Percentiles rank a stretch among this genome's conserved stretches.
Evolutionary conservation across 2,888 invertebrate genomes (phyloP).

Genomic region (Scaptomyza polygonia): DNA sequence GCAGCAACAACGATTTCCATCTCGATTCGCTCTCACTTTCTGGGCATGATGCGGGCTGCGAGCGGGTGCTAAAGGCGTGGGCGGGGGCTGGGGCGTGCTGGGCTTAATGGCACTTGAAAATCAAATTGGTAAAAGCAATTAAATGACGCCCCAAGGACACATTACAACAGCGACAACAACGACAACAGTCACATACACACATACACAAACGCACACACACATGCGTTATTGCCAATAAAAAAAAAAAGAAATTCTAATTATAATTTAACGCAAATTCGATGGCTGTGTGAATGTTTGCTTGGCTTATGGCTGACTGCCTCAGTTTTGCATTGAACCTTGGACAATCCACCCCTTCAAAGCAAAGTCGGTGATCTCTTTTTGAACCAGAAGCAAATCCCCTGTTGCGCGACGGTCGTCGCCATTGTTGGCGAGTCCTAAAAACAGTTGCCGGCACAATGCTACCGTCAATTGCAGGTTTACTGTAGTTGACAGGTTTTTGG

Average conservation of each 20-base stretch:
- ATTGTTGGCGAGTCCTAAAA: constrained; percentile 71
- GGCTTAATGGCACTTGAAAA: constrained; percentile 83
- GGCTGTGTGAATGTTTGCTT: constrained; percentile 25
- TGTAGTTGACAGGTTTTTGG: constrained; percentile 79
- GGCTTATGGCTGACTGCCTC: constrained; percentile 58
- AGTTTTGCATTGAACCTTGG: constrained; percentile 64
- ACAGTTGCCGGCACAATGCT: constrained; percentile 81
- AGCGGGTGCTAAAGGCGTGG: background rate
- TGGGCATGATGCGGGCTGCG: constrained; percentile 54
- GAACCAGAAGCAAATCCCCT: constrained; percentile 50
- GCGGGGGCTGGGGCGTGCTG: constrained; percentile 57
- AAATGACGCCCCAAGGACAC: constrained; percentile 85
- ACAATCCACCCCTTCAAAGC: constrained; percentile 58
- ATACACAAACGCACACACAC: constrained; percentile 37
- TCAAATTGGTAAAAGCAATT: constrained; percentile 84
- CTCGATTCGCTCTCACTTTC: constrained; percentile 70
- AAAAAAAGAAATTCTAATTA: constrained; percentile 82
- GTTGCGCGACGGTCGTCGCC: constrained; percentile 58
- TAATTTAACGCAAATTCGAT: constrained; percentile 79
- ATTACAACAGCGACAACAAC: constrained; percentile 76
- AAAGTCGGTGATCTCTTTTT: constrained; percentile 36
- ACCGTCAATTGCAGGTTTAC: constrained; percentile 83
- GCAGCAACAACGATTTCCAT: constrained; percentile 27
- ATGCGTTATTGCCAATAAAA: constrained; percentile 78
- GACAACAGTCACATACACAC: constrained; percentile 39